Conservation (phyloP, 2,888 invertebrate genomes). For the Atrina japonica region DNA sequence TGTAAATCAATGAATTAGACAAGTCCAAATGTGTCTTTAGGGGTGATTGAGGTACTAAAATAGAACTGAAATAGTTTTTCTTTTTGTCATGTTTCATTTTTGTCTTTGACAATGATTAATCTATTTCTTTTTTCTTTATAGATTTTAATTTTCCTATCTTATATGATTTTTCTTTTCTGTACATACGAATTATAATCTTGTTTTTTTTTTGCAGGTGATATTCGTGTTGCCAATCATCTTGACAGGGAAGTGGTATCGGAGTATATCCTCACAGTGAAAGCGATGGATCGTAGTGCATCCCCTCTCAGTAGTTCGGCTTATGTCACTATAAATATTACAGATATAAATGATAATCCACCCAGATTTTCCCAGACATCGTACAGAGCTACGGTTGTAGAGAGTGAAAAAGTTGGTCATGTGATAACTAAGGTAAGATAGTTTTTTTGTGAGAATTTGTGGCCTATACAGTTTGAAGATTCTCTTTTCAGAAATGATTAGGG, state of each 20-base stretch:
- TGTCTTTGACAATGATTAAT: no score
- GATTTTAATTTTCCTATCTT: no score
- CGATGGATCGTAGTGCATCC: slow-evolving; percentile 93
- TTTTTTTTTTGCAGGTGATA: slow-evolving; percentile 83
- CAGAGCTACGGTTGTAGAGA: slow-evolving; percentile 84
- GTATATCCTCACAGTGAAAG: slow-evolving; percentile 93
- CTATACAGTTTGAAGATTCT: no score
- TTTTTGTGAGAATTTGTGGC: background rate
- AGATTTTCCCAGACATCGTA: slow-evolving; percentile 72
- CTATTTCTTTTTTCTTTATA: no score
- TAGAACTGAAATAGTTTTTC: no score
- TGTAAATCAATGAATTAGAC: no score
- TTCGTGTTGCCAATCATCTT: slow-evolving; percentile 88
- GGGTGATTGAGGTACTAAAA: no score
- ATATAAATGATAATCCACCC: slow-evolving; percentile 78
- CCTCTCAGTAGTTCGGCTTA: slow-evolving; percentile 93
- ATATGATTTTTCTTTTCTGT: no score
- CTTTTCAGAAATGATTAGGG: no score
- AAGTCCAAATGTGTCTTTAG: no score
- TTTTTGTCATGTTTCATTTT: no score
- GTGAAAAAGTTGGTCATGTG: slow-evolving; percentile 86
- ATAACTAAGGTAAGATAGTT: slow-evolving; percentile 84
- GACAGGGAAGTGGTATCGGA: slow-evolving; percentile 93
- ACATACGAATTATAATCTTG: no score
- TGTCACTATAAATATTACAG: slow-evolving; percentile 87